Base-by-base conservation (phyloP, 2,888 invertebrate genomes). In the Agonopterix alstromeriana region DNA sequence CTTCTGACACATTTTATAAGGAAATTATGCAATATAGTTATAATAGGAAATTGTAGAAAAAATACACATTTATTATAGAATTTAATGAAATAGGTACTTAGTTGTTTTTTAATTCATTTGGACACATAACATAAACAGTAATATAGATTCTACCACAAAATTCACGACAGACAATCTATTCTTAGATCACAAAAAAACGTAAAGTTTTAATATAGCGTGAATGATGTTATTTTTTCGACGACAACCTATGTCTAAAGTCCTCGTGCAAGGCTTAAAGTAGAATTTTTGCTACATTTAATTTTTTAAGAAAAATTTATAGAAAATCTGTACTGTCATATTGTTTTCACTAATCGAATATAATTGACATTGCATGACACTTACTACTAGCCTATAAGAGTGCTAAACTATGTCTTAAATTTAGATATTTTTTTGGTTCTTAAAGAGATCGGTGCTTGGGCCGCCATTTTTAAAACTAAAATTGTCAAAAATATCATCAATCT, bases 301-400 rank as follows among this genome's bases (percentile, higher is more conserved):
- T 62, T 66, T 70, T 69, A 73, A 70, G 70, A 67, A 76, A 73
- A 69, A 65, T 76, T 77, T 82, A 74, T 85, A 83, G 82, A 85
- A 85, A 85, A 82, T 75, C 72, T 80, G 60, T 82, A 78, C 76
- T 73, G 80, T 73, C 75, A 74, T 74, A 73, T 70, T 74, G 73
- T 71, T 73, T 73, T 56, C 73, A 78, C 87, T 88, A 88, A 79
- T 86, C 80, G 77, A 83, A 88, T 87, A 88, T 88, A 88, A 88
- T 88, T 88, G 87, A 88, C 87, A 82, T 85, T 76, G 83, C 85
- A 84, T 83, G 82, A 85, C 82, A 81, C 84, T 84, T 84, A 86
- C 85, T 87, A 83, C 79, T 85, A 87, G 73, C 77, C 83, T 86
- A 84, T 72, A 77, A 64, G 27, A 77, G 79, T 84, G 85, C 85